phyloP scores from a whole-genome alignment of 2,113 vertebrate species.

The Maccullochella peelii region DNA sequence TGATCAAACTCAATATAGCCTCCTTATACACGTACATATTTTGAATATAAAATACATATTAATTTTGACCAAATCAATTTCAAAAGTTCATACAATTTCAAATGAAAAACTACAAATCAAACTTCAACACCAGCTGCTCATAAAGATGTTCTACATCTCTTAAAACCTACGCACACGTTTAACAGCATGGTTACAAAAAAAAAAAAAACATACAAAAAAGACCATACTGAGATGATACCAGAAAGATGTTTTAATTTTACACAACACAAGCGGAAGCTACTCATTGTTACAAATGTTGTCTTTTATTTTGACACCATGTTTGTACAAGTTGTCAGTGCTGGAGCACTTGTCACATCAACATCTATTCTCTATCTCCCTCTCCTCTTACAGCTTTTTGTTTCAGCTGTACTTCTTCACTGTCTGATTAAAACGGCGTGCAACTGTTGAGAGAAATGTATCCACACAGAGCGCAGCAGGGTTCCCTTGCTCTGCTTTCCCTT shows the following conservation, averaged over 20 bases:
- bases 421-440: conserved; percentile 45
- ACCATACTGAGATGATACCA: not conserved
- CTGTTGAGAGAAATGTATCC: conserved; percentile 32
- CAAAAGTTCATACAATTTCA: not conserved
- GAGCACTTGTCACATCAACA: conserved; percentile 28
- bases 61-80: not conserved
- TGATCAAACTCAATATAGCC: not conserved
- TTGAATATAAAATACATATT: not conserved
- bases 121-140: not conserved
- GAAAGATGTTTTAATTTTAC: not conserved
- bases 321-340: conserved; percentile 19
- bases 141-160: not conserved
- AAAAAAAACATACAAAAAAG: not conserved
- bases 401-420: conserved; percentile 20
- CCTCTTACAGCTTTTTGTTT: conserved; percentile 6
- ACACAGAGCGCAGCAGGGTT: conserved; percentile 13
- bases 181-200: not conserved
- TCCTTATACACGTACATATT: not conserved
- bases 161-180: not conserved
- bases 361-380: conserved; percentile 4
- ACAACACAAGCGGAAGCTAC: conserved; percentile 2
- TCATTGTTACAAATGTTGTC: conserved; percentile 14
- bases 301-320: conserved; percentile 17
- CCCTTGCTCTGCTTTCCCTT: conserved; percentile 20
- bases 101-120: not conserved